phyloP scores from a whole-genome alignment of 64 coral and sea anemone genomes.

The Montipora capricornis region DNA sequence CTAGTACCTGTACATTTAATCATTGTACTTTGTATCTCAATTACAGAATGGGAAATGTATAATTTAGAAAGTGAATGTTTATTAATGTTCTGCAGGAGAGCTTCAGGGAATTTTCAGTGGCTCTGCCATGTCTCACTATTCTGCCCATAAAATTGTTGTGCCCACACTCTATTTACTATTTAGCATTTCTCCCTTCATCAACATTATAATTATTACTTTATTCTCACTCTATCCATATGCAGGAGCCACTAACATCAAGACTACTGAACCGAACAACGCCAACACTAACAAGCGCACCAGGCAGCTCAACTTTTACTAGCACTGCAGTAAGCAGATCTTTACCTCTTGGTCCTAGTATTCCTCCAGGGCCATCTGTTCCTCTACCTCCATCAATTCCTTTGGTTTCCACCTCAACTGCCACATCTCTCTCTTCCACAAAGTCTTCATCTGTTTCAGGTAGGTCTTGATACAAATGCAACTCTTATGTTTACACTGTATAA shows the following conservation, averaged over 20 bases:
- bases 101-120: too few relatives aligned
- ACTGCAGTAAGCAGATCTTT: conserved; percentile 40
- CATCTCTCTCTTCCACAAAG: neutral
- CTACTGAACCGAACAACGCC: conserved; percentile 56
- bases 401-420: neutral
- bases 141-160: too few relatives aligned
- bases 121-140: too few relatives aligned
- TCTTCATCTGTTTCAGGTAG: neutral
- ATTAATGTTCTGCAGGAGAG: too few relatives aligned
- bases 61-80: too few relatives aligned
- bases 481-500: neutral
- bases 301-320: conserved; percentile 60
- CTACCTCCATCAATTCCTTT: conserved; percentile 5
- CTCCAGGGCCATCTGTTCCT: neutral
- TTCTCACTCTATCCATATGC: neutral
- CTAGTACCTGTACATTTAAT: too few relatives aligned
- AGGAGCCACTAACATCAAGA: conserved; percentile 73
- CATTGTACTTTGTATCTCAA: too few relatives aligned
- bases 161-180: too few relatives aligned
- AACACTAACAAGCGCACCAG: conserved; percentile 44
- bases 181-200: too few relatives aligned
- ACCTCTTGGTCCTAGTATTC: conserved; percentile 27
- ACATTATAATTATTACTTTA: neutral
- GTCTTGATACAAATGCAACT: too few relatives aligned
- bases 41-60: too few relatives aligned